These are phyloP conservation scores for Furcifer pardalis DNA, from an alignment of 2,797 vertebrate species.

Conservation along the genomic window DNA sequence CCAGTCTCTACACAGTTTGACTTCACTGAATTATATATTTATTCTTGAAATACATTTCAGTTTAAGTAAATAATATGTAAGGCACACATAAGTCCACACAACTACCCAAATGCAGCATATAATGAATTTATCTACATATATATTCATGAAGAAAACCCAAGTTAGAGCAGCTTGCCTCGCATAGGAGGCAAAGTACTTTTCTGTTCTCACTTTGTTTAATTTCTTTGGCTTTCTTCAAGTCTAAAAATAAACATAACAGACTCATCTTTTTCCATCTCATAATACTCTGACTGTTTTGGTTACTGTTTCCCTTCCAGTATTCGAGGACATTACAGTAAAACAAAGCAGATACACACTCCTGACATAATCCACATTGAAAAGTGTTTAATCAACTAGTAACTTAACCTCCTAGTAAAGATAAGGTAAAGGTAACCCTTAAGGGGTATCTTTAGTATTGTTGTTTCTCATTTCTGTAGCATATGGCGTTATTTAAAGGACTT, in stretches of 20 bases:
- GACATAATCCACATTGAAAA: neutral
- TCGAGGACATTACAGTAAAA: neutral
- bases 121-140: neutral
- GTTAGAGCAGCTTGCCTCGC: neutral
- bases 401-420: too few species aligned
- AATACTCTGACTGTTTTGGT: neutral
- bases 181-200: slow-evolving; percentile 2
- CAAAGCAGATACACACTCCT: neutral
- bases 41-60: slow-evolving; percentile 4
- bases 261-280: neutral
- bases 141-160: neutral
- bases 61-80: neutral
- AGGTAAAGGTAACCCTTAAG: too few species aligned
- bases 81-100: neutral
- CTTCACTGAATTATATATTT: neutral
- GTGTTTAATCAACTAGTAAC: neutral
- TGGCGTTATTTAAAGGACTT: neutral
- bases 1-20: neutral
- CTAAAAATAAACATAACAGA: slow-evolving; percentile 16
- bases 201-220: slow-evolving; percentile 29
- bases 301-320: neutral
- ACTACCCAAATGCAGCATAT: neutral
- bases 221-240: neutral
- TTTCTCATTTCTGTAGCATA: neutral
- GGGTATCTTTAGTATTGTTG: neutral